phyloP scores from a whole-genome alignment of 1,140 invertebrate species.

The Lordiphosa collinella region DNA sequence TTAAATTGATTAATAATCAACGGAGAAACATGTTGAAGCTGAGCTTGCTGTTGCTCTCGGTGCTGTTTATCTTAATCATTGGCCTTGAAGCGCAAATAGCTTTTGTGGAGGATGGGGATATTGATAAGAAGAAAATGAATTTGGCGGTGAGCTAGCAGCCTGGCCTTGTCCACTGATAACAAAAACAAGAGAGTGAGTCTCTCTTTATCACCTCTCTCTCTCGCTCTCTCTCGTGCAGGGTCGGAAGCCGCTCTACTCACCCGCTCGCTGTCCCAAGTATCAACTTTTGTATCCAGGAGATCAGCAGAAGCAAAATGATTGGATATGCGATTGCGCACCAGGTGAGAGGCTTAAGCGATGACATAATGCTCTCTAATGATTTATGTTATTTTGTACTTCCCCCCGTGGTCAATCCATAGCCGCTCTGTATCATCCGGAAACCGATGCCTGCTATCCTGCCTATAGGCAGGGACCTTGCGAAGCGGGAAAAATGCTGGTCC shows the following conservation, averaged over 20 bases:
- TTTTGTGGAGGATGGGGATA: constrained; percentile 59
- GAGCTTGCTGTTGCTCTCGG: constrained; percentile 27
- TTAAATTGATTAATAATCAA: constrained; percentile 6
- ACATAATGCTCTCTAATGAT: constrained; percentile 31
- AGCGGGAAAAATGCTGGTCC: constrained; percentile 81
- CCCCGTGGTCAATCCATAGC: constrained; percentile 66
- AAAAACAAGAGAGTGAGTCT: constrained; percentile 3
- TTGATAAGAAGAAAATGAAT: constrained; percentile 72
- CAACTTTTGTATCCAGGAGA: constrained; percentile 84
- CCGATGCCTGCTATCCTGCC: constrained; percentile 83
- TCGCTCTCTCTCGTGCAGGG: constrained; percentile 73
- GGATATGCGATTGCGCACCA: constrained; percentile 85
- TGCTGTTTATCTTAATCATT: constrained; percentile 22
- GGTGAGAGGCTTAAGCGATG: constrained; percentile 76
- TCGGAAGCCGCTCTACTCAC: constrained; percentile 81
- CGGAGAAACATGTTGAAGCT: constrained; percentile 32
- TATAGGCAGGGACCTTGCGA: constrained; percentile 84
- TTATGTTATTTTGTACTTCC: constrained; percentile 10
- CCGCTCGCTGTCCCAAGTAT: constrained; percentile 82
- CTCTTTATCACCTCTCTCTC: constrained; percentile 17
- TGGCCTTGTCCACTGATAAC: constrained; percentile 38
- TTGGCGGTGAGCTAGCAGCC: constrained; percentile 42
- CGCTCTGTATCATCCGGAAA: constrained; percentile 83
- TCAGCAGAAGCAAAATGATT: constrained; percentile 81
- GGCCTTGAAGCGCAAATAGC: constrained; percentile 41